Evolutionary conservation across 1,140 invertebrate genomes (phyloP), one percentile per base, ranked within the genome.

Genomic region (Uloborus diversus): DNA sequence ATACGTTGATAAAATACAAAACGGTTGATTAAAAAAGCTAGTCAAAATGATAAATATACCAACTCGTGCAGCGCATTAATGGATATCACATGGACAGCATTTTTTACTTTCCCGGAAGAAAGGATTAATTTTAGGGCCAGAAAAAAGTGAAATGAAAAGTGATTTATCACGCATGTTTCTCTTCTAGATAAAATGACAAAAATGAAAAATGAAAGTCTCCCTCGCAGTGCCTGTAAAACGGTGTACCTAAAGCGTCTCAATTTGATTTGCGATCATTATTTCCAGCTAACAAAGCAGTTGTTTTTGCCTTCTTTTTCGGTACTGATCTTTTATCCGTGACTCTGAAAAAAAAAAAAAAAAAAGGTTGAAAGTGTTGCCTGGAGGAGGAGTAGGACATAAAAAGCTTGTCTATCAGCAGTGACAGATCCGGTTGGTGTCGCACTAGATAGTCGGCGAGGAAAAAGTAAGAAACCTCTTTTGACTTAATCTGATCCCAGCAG

Each of bases 401-500:
- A 70, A 49, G n/a, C 28, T 37, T 70, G 49, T 56, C 68, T 70
- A 70, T 70, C 49, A 57, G 68, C 51, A 35, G 32, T 56, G 68
- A 70, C 51, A 57, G 68, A 70, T 57, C 68, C 68, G 68, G 51
- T 70, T 70, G 53, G 20, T 25, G 51, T 70, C 68, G 23, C 32
- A 13, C 27, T 35, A 4, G 25, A 57, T 57, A 70, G 35, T 57
- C 35, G 57, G 51, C 37, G 51, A 70, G 37, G 51, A 57, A 57
- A n/a, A 57, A 53, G 7, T 17, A 70, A 51, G 27, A 57, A 47
- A 68, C 51, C n/a, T 51, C 65, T 51, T 56, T 70, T 35, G n/a
- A 49, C 68, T 57, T 70, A 70, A 70, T 70, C 68, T 70, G 68
- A 70, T 70, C 33, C 64, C 51, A 70, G 51, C 7, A n/a, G 53